phyloP scores from a whole-genome alignment of 2,113 vertebrate genomes.

The Beaufortia kweichowensis region DNA sequence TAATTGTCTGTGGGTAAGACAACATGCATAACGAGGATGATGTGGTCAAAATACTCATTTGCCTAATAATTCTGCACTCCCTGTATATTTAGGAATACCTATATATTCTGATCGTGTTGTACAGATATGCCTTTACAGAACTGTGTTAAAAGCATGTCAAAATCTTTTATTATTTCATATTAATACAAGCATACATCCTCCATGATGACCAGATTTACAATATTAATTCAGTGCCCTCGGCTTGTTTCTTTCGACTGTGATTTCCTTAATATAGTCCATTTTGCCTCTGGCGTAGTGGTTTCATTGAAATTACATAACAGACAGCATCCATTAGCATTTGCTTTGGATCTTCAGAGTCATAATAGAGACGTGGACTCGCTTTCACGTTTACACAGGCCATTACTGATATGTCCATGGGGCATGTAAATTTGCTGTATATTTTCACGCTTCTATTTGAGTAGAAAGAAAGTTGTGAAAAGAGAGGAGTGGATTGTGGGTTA shows the following conservation, averaged over 20 bases:
- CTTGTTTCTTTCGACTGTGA: constrained; percentile 27
- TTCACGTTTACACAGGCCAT: constrained; percentile 32
- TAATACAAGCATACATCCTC: constrained; percentile 11
- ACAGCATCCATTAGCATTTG: constrained; percentile 44
- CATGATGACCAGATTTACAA: constrained; percentile 20
- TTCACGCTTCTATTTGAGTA: constrained; percentile 34
- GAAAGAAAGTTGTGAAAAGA: constrained; percentile 31
- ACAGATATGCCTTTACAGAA: neutral
- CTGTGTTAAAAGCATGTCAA: neutral
- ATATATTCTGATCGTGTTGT: too few relatives aligned
- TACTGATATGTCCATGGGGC: constrained; percentile 36
- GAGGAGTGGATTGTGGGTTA: constrained; percentile 14
- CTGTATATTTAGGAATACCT: too few relatives aligned
- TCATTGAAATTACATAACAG: constrained; percentile 35
- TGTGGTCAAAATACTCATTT: too few relatives aligned
- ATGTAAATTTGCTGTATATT: constrained; percentile 44
- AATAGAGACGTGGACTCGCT: constrained; percentile 27
- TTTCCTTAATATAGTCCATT: constrained; percentile 34
- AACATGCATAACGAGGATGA: too few relatives aligned
- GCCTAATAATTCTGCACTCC: too few relatives aligned
- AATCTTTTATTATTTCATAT: neutral
- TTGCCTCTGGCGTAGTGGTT: constrained; percentile 24
- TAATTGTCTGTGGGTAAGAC: too few relatives aligned
- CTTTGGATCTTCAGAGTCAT: constrained; percentile 37
- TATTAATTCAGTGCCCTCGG: constrained; percentile 3